Conservation (phyloP, 2,113 vertebrate genomes). For the Neomonachus schauinslandi region DNA sequence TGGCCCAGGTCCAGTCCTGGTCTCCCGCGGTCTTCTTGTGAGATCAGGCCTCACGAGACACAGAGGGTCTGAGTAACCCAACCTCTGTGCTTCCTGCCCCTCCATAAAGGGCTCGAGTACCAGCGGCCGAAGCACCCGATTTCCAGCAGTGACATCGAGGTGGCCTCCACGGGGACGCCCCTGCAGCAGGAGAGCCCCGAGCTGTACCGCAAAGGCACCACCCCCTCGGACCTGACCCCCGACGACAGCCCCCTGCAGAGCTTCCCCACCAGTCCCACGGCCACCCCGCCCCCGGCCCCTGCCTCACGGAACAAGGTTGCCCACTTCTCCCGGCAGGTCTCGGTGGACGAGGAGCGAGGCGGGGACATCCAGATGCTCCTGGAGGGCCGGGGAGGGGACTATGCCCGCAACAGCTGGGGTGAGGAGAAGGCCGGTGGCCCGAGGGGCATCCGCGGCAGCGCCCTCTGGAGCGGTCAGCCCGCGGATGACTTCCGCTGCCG, state of each 20-base stretch:
- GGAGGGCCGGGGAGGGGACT: conserved; percentile 92
- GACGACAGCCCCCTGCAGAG: conserved; percentile 95
- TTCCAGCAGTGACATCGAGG: conserved; percentile 94
- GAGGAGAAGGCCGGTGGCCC: conserved; percentile 87
- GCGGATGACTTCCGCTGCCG: conserved; percentile 91
- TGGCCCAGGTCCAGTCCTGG: background rate
- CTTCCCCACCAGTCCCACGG: conserved; percentile 91
- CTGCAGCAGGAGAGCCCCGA: conserved; percentile 94
- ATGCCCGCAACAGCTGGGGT: conserved; percentile 90
- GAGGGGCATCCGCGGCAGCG: conserved; percentile 80
- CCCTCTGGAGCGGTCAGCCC: conserved; percentile 87
- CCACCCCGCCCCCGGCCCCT: conserved; percentile 87
- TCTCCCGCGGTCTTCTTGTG: background rate
- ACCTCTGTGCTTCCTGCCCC: conserved; percentile 3
- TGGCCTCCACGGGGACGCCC: conserved; percentile 92
- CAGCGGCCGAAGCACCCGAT: conserved; percentile 94
- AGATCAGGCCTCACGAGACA: background rate
- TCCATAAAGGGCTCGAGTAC: conserved; percentile 92
- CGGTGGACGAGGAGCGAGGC: conserved; percentile 93
- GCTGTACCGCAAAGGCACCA: conserved; percentile 97
- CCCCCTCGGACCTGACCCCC: conserved; percentile 94
- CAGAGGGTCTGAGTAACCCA: background rate
- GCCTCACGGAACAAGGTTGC: conserved; percentile 90
- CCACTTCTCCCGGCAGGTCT: conserved; percentile 95
- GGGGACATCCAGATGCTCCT: conserved; percentile 97